Evolutionary conservation across 2,113 vertebrate genomes (phyloP).

Genomic region (Rhinopomastus cyanomelas): DNA sequence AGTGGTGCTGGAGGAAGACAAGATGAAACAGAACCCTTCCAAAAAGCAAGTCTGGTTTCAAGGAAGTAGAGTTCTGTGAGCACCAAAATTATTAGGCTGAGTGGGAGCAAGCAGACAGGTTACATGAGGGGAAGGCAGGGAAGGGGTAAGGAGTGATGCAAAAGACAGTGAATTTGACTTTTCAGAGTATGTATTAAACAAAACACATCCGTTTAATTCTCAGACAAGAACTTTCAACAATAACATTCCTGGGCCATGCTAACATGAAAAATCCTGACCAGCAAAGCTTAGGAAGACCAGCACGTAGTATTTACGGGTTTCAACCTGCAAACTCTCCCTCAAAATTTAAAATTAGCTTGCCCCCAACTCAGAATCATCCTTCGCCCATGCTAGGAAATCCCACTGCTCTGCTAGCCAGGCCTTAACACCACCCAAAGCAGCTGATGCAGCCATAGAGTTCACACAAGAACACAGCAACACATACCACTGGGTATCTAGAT

Average conservation of each 20-base stretch:
- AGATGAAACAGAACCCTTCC: background rate
- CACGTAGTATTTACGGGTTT: background rate
- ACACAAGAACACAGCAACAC: fast-evolving
- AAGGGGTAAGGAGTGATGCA: background rate
- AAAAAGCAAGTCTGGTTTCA: background rate
- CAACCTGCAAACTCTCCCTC: background rate
- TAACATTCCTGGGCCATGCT: constrained; percentile 3
- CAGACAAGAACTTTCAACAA: constrained; percentile 18
- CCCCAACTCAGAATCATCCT: background rate
- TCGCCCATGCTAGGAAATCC: background rate
- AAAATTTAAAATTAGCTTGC: background rate
- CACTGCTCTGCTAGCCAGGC: background rate
- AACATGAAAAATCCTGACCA: constrained; percentile 28
- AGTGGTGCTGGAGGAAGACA: background rate
- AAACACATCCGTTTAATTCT: constrained; percentile 25
- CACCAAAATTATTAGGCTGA: background rate
- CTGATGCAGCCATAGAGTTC: background rate
- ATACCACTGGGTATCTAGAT: background rate
- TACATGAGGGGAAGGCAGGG: background rate
- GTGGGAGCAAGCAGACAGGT: background rate
- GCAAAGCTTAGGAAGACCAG: constrained; percentile 46
- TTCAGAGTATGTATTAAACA: constrained; percentile 11
- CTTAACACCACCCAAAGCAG: background rate
- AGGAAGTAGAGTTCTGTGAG: background rate
- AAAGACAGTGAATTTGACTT: background rate